phyloP scores from a whole-genome alignment of 1,140 invertebrate genomes.

The Zaprionus africanus region DNA sequence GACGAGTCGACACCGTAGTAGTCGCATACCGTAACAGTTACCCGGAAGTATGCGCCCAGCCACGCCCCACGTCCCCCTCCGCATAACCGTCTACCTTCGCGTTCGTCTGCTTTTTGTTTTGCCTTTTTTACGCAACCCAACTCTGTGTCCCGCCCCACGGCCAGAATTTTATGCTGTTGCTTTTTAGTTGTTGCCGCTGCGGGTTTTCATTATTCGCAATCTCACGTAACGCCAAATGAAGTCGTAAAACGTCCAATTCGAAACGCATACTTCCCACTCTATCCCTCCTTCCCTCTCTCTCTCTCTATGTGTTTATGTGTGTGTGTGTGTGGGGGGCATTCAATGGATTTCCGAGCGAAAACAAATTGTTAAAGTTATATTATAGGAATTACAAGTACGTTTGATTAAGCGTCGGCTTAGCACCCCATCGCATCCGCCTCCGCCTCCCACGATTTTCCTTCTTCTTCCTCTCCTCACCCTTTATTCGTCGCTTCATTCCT shows the following conservation, averaged over 20 bases:
- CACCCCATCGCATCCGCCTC: neutral
- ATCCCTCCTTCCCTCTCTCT: neutral
- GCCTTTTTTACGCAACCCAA: constrained; percentile 47
- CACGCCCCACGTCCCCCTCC: neutral
- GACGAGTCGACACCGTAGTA: constrained; percentile 19
- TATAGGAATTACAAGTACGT: constrained; percentile 52
- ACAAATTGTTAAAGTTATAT: constrained; percentile 64
- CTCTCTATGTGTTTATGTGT: constrained; percentile 2
- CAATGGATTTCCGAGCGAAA: constrained; percentile 35
- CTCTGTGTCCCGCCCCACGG: constrained; percentile 2
- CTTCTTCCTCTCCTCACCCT: neutral
- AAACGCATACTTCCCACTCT: constrained; percentile 12
- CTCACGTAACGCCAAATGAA: constrained; percentile 78
- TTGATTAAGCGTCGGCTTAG: constrained; percentile 51
- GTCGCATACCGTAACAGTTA: constrained; percentile 12
- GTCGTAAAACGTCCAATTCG: constrained; percentile 67
- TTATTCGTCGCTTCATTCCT: neutral
- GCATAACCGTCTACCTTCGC: neutral
- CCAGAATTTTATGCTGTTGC: constrained; percentile 66
- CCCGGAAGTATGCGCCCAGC: constrained; percentile 27
- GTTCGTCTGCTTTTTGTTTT: constrained; percentile 1
- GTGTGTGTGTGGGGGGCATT: constrained; percentile 14
- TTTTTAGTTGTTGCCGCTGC: constrained; percentile 54
- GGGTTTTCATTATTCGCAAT: constrained; percentile 76
- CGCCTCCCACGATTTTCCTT: neutral